Evolutionary conservation across 2,888 invertebrate species (phyloP).

Genomic region (Nomada lathburiana): DNA sequence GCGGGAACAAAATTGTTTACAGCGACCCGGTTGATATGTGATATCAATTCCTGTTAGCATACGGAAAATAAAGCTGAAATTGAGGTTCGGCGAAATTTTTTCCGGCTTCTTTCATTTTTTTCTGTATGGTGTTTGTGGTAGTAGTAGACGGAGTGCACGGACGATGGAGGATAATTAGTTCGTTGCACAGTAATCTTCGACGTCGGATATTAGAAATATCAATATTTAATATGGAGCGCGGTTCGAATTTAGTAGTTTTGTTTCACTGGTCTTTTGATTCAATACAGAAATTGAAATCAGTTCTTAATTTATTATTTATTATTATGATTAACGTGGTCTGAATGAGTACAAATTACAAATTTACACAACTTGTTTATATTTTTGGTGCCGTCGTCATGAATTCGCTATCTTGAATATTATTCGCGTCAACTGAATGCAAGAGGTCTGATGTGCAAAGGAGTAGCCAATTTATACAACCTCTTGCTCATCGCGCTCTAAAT

Average conservation of each 20-base stretch:
- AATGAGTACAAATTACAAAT: background rate
- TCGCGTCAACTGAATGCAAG: conserved; percentile 20
- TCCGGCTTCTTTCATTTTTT: background rate
- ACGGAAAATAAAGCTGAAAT: background rate
- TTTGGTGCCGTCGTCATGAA: conserved; percentile 4
- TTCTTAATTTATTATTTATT: no score
- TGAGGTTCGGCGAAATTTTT: background rate
- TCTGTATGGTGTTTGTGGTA: no score
- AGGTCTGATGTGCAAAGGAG: conserved; percentile 20
- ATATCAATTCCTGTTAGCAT: background rate
- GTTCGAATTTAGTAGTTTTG: no score
- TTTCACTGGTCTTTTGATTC: no score
- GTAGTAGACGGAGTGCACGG: no score
- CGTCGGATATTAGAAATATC: no score
- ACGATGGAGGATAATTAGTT: no score
- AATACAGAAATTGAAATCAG: no score
- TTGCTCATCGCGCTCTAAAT: conserved; percentile 63
- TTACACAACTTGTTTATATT: background rate
- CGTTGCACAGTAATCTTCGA: no score
- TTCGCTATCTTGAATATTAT: conserved; percentile 2
- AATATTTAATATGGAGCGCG: no score
- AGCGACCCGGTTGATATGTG: background rate
- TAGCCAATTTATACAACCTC: conserved; percentile 54
- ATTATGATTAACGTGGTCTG: no score
- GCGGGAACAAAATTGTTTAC: background rate